Evolutionary conservation across 2,888 invertebrate genomes (phyloP).

Genomic region (Limnephilus lunatus): DNA sequence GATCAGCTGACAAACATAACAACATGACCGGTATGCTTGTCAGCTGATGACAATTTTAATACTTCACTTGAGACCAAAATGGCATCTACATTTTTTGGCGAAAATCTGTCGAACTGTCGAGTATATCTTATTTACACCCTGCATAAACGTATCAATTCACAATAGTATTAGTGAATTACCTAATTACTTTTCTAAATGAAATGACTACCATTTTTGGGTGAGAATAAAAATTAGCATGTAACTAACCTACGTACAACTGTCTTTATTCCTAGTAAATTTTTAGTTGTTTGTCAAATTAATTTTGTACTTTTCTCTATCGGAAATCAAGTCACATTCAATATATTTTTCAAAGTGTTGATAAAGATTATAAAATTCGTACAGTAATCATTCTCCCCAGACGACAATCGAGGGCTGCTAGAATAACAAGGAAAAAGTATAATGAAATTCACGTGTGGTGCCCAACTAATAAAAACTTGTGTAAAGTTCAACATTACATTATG

Average conservation of each 20-base stretch:
- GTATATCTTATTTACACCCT: neutral
- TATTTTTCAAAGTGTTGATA: neutral
- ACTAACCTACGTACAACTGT: neutral
- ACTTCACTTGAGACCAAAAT: no score
- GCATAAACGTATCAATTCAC: neutral
- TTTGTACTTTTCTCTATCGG: neutral
- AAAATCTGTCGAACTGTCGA: neutral
- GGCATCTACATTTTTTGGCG: neutral
- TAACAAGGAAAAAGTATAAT: neutral
- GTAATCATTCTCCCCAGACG: neutral
- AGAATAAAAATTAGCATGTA: neutral
- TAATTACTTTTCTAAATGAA: neutral
- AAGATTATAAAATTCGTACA: neutral
- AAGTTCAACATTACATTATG: slow-evolving; percentile 13
- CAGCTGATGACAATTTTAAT: no score
- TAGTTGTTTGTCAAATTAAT: neutral
- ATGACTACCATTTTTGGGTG: neutral
- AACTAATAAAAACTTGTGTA: neutral
- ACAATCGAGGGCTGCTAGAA: neutral
- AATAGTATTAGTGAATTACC: neutral
- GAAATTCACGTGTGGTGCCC: neutral
- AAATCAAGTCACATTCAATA: neutral
- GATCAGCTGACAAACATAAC: no score
- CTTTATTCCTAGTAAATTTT: neutral
- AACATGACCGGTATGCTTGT: no score